A percentile compares a stretch with the other conserved stretches of the same genome.
phyloP scores from a whole-genome alignment of 2,888 invertebrate genomes.

The Nipponacmea schrenckii region DNA sequence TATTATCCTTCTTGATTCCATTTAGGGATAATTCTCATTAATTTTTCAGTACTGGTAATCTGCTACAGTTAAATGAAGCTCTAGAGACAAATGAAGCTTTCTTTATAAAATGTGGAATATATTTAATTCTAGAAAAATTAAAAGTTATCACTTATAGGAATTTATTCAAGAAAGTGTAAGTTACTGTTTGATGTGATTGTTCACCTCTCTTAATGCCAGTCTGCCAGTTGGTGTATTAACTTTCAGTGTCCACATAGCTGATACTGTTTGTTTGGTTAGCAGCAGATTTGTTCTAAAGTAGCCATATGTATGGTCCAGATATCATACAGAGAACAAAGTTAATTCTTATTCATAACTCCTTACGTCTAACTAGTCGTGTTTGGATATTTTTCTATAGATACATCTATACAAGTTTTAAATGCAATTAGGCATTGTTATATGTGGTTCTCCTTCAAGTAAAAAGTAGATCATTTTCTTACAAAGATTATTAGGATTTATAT shows the following conservation, averaged over 20 bases:
- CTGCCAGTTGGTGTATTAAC: not conserved
- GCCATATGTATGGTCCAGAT: too few species aligned
- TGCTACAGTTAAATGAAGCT: slow-evolving; percentile 83
- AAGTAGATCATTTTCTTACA: too few species aligned
- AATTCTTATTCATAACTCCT: too few species aligned
- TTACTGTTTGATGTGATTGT: slow-evolving; percentile 20
- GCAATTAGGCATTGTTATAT: too few species aligned
- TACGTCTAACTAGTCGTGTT: too few species aligned
- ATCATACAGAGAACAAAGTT: too few species aligned
- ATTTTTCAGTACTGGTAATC: slow-evolving; percentile 78
- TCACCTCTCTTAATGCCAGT: slow-evolving; percentile 10
- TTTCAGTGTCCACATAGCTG: not conserved
- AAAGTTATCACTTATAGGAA: slow-evolving; percentile 95
- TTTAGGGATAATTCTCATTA: too few species aligned
- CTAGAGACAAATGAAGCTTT: slow-evolving; percentile 89
- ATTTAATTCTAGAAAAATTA: slow-evolving; percentile 94
- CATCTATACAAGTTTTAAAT: too few species aligned
- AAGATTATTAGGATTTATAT: too few species aligned
- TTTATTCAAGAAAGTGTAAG: slow-evolving; percentile 90
- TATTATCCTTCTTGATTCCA: too few species aligned
- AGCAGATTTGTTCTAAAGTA: not conserved
- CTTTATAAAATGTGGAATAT: slow-evolving; percentile 96
- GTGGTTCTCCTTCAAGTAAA: too few species aligned
- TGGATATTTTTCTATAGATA: too few species aligned
- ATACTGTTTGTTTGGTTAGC: not conserved